These are phyloP conservation scores for Fopius arisanus DNA, from an alignment of 1,140 invertebrate genomes.

Conservation along the genomic window DNA sequence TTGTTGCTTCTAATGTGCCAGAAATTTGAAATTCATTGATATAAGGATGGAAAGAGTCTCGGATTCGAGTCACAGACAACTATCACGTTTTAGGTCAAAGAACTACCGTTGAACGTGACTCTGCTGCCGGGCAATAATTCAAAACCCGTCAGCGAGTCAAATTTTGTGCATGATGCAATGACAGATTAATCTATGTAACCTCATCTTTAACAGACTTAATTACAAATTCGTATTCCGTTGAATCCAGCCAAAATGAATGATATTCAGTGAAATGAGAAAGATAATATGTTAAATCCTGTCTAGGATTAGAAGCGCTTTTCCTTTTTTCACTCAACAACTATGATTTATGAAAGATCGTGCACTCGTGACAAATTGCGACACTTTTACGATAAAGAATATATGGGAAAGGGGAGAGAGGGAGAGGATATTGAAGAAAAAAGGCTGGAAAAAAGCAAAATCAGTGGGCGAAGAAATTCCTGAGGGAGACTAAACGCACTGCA, in stretches of 20 bases:
- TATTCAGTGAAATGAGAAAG: not conserved
- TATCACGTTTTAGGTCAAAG: not conserved
- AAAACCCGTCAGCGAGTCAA: not conserved
- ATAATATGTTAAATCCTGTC: not conserved
- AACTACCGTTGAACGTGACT: not conserved
- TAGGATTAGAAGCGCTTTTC: not conserved
- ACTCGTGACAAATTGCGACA: slow-evolving; percentile 36
- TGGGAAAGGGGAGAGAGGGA: not conserved
- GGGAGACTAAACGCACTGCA: not conserved
- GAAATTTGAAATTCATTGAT: not conserved
- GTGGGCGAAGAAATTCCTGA: not conserved
- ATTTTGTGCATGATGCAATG: not conserved
- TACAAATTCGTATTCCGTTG: not conserved
- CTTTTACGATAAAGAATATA: slow-evolving; percentile 8
- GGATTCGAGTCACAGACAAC: not conserved
- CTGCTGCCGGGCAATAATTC: not conserved
- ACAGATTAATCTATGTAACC: not conserved
- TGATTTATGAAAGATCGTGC: slow-evolving; percentile 39
- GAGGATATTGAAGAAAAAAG: slow-evolving; percentile 4
- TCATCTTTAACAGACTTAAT: not conserved
- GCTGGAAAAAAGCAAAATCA: no score
- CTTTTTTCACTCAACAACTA: slow-evolving; percentile 15
- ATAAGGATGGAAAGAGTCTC: not conserved
- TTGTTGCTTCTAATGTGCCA: not conserved
- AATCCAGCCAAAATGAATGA: not conserved